Evolutionary conservation across 2,113 vertebrate species (phyloP), one percentile per base, ranked within the genome.

Genomic region (Hippocampus mohnikei): DNA sequence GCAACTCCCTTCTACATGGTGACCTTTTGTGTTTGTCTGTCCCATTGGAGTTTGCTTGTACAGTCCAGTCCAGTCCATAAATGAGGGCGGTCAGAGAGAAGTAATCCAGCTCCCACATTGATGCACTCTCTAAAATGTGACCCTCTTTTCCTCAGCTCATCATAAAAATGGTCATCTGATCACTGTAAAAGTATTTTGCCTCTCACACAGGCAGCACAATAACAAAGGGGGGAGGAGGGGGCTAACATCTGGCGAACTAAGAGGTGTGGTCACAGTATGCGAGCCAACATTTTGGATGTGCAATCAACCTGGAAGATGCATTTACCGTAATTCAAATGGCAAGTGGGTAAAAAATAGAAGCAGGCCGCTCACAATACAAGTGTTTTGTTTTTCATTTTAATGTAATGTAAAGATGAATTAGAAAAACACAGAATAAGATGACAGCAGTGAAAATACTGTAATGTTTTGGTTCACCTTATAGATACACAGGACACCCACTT

Each of bases 1-100:
- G 3, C 55, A 25, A 11, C 23, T 11, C 13, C 65, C 82, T 72
- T 75, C 41, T 27, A 76, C 81, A 89, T 23, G 87, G 78, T 80
- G 74, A 72, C 23, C 29, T 85, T 77, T 44, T 83, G 87, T 88
- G 75, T 88, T 78, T 79, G 82, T 76, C 66, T 65, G 41, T 41
- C 23, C 41, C 41, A 46, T 40, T 62, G 20, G 23, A 75, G 69
- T 76, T 71, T 85, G 77, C 85, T 84, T 73, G 79, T 71, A 76
- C 65, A 84, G 50, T 44, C 9, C 5, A 52, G 2, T 13, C 33
- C 5, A 33, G 66, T 64, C 15, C 62, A 64, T 44, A 81, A 84
- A 82, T 70, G 69, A 69, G 71, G 42, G 61, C 73, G 58, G 69
- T 71, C 55, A 33, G 59, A 27, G 59, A 46, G 62, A 76, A 81